phyloP scores from a whole-genome alignment of 2,797 vertebrate species.

The Pipistrellus nathusii region DNA sequence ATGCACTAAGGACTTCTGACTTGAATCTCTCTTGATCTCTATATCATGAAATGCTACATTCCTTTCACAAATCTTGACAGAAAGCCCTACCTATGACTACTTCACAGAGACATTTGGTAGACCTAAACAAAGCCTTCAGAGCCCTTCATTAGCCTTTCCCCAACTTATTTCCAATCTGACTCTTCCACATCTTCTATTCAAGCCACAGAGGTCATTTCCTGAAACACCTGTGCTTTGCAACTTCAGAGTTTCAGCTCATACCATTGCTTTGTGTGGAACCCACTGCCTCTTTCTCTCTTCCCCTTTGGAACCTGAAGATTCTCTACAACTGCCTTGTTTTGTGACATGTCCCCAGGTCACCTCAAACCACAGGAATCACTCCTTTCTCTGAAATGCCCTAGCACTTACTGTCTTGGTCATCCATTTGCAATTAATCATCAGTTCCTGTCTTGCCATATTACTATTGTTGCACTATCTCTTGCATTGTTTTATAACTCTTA shows the following conservation, averaged over 20 bases:
- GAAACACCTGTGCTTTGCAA: not conserved
- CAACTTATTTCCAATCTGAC: not conserved
- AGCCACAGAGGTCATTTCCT: not conserved
- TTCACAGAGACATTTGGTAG: not conserved
- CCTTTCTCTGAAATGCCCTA: not conserved
- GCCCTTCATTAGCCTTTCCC: not conserved
- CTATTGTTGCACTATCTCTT: not conserved
- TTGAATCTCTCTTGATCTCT: not conserved
- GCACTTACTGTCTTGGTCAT: not conserved
- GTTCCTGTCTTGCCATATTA: not conserved
- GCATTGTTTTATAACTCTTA: slow-evolving; percentile 46
- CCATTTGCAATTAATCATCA: not conserved
- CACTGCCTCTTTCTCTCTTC: not conserved
- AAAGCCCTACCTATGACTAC: not conserved
- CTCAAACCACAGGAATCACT: not conserved
- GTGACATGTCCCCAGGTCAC: not conserved
- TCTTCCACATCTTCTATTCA: not conserved
- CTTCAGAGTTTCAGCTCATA: not conserved
- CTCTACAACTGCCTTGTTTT: not conserved
- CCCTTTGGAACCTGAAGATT: not conserved
- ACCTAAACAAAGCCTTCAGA: not conserved
- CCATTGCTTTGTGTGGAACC: too few relatives aligned
- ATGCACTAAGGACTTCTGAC: not conserved
- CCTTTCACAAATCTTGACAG: not conserved
- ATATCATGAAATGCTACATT: not conserved